Percentiles rank a stretch among this genome's conserved stretches.
Evolutionary conservation across 2,113 vertebrate genomes (phyloP).

Genomic region (Antechinus stuartii): DNA sequence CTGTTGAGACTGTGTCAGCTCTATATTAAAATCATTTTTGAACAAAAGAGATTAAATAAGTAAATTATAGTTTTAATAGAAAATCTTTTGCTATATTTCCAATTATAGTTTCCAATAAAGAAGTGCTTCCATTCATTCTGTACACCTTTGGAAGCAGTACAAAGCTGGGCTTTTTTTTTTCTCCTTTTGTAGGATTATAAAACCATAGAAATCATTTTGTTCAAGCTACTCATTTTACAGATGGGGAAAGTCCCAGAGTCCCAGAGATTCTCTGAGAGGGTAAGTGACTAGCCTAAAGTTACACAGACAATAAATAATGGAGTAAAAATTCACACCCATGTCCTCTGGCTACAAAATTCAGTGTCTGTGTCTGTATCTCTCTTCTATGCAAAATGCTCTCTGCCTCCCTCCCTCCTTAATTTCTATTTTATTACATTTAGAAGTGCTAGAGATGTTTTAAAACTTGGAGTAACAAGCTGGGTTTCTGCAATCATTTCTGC

Average conservation of each 20-base stretch:
- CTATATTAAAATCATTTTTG: conserved; percentile 22
- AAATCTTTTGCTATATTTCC: background rate
- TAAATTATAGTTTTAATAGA: conserved; percentile 18
- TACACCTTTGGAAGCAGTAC: background rate
- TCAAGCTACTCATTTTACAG: background rate
- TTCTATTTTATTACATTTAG: conserved; percentile 36
- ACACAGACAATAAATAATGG: background rate
- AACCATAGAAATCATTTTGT: background rate
- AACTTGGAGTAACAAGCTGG: conserved; percentile 18
- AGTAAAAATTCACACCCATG: background rate
- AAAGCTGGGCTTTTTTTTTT: background rate
- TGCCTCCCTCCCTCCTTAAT: background rate
- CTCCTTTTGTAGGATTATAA: background rate
- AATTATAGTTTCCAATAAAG: background rate
- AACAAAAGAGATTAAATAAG: conserved; percentile 22
- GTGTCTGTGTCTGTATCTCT: background rate
- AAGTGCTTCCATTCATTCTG: background rate
- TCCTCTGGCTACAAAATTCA: background rate
- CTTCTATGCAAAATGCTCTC: background rate
- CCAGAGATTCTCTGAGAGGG: background rate
- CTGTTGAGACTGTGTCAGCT: conserved; percentile 31
- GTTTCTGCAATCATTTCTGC: conserved; percentile 56
- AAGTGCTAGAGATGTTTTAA: conserved; percentile 45
- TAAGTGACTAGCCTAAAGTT: background rate
- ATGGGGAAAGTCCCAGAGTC: background rate